phyloP scores from a whole-genome alignment of 2,113 vertebrate species.

The Raja brachyura region DNA sequence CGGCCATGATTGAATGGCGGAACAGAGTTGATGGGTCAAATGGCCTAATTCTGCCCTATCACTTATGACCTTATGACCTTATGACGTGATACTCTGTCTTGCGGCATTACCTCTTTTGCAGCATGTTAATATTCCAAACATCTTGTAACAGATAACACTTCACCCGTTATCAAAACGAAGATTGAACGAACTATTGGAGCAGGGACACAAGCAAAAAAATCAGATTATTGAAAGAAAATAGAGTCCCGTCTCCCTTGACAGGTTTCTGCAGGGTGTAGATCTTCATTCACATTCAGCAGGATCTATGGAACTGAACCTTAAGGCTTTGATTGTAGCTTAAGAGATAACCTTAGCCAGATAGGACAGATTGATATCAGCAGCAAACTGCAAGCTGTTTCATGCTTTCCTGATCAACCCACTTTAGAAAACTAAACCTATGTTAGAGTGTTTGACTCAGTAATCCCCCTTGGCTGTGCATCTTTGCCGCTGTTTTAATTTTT shows the following conservation, averaged over 20 bases:
- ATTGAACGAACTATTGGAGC: not conserved
- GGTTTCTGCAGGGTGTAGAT: not conserved
- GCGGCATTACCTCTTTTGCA: not conserved
- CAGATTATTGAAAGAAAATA: conserved; percentile 10
- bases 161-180: not conserved
- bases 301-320: not conserved
- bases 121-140: not conserved
- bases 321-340: not conserved
- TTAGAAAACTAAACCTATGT: not conserved
- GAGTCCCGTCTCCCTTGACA: not conserved
- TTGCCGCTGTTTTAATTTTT: not conserved
- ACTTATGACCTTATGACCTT: no score
- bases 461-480: not conserved
- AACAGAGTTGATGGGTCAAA: no score
- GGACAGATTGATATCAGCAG: not conserved
- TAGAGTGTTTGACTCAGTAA: not conserved
- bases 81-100: no score
- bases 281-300: not conserved
- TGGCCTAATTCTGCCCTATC: no score
- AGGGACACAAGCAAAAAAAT: not conserved
- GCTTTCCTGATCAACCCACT: not conserved
- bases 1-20: no score
- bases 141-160: not conserved
- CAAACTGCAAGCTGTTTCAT: not conserved
- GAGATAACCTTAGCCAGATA: not conserved